phyloP scores from a whole-genome alignment of 2,888 invertebrate species.

The Hirtodrosophila trivittata region DNA sequence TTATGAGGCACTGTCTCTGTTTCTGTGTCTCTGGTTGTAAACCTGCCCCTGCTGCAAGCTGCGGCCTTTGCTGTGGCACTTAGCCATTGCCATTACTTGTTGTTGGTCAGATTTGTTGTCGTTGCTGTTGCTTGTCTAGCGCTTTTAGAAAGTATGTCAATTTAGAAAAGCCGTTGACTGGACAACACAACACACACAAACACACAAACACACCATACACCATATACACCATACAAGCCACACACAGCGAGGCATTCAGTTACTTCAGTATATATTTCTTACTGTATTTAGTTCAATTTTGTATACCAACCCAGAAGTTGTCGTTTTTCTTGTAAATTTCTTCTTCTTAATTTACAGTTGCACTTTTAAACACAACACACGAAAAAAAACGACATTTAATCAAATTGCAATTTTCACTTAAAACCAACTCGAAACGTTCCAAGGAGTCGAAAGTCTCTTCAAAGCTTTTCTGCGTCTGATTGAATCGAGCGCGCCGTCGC shows the following conservation, averaged over 20 bases:
- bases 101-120: constrained; percentile 30
- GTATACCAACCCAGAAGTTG: constrained; percentile 42
- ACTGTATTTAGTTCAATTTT: constrained; percentile 24
- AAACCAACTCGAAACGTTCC: constrained; percentile 24
- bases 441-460: constrained; percentile 21
- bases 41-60: constrained; percentile 36
- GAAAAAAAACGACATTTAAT: constrained; percentile 46
- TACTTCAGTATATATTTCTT: neutral
- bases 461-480: constrained; percentile 53
- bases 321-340: neutral
- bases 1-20: constrained; percentile 52
- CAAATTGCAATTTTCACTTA: constrained; percentile 40
- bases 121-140: constrained; percentile 49
- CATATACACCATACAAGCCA: constrained; percentile 15
- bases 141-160: constrained; percentile 80
- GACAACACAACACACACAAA: constrained; percentile 40
- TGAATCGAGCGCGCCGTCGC: constrained; percentile 76
- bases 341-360: constrained; percentile 11
- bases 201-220: constrained; percentile 29
- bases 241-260: neutral
- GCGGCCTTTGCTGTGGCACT: constrained; percentile 49
- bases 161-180: constrained; percentile 74
- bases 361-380: constrained; percentile 43
- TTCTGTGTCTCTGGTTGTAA: constrained; percentile 43
- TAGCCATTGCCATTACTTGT: constrained; percentile 39